A percentile compares a stretch with the other conserved stretches of the same genome.
Evolutionary conservation across 2,797 vertebrate species (phyloP).

Genomic region (Lerista edwardsae): DNA sequence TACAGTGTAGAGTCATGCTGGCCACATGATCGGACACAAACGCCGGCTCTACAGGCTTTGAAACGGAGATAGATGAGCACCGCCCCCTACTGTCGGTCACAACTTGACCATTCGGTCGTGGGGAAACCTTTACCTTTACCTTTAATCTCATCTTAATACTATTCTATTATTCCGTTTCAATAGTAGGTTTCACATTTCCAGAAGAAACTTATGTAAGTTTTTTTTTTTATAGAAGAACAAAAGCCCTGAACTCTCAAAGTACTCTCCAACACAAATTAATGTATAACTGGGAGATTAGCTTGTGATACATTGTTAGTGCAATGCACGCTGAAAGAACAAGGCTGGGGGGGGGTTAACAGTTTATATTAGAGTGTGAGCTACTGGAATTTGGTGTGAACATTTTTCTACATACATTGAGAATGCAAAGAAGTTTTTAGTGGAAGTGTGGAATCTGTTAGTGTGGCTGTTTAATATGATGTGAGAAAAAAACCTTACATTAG

Average conservation of each 20-base stretch:
- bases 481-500: conserved; percentile 8
- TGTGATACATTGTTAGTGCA: conserved; percentile 12
- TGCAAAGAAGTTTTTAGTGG: conserved; percentile 28
- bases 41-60: no score
- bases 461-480: conserved; percentile 26
- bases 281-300: conserved; percentile 10
- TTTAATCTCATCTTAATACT: not conserved
- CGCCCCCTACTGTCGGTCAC: no score
- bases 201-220: not conserved
- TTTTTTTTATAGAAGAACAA: not conserved
- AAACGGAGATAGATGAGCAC: no score
- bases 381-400: conserved; percentile 31
- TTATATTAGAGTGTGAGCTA: conserved; percentile 28
- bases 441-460: conserved; percentile 24
- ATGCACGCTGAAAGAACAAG: conserved; percentile 8
- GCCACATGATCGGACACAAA: no score
- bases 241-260: conserved; percentile 1
- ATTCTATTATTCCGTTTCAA: no score
- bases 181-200: not conserved
- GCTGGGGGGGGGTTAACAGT: conserved; percentile 27
- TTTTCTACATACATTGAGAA: conserved; percentile 26
- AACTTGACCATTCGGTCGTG: no score
- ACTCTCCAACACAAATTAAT: conserved; percentile 5
- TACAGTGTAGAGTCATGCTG: no score
- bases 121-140: no score